Evolutionary conservation across 2,113 vertebrate species (phyloP).

Genomic region (Sinocyclocheilus maitianheensis): DNA sequence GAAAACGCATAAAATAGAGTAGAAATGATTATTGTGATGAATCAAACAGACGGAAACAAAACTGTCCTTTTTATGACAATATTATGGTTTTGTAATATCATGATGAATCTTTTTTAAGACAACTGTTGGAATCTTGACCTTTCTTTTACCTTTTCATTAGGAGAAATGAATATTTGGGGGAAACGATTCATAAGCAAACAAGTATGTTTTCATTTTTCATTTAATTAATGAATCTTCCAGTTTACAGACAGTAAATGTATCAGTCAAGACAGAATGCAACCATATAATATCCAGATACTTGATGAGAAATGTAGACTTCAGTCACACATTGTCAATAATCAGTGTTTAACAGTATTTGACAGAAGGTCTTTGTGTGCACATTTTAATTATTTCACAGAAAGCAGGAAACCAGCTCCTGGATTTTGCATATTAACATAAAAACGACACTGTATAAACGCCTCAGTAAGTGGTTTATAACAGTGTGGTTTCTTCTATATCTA

Average conservation of each 20-base stretch:
- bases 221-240: not conserved
- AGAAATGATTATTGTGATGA: not conserved
- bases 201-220: not conserved
- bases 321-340: not conserved
- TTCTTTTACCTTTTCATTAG: not conserved
- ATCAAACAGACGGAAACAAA: not conserved
- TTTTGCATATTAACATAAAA: constrained; percentile 19
- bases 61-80: not conserved
- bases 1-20: not conserved
- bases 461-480: not conserved
- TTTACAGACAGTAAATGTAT: not conserved
- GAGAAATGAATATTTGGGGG: not conserved
- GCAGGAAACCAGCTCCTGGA: constrained; percentile 43
- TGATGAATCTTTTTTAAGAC: not conserved
- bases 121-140: not conserved
- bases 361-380: not conserved
- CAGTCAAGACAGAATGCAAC: not conserved
- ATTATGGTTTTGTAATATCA: not conserved
- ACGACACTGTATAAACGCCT: not conserved
- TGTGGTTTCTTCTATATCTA: not conserved
- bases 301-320: not conserved
- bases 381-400: constrained; percentile 1
- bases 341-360: not conserved
- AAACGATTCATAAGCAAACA: too few relatives aligned
- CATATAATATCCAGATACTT: not conserved